Evolutionary conservation across 2,888 invertebrate genomes (phyloP), one percentile per base, ranked within the genome.

Genomic region (Gastrophysa polygoni): DNA sequence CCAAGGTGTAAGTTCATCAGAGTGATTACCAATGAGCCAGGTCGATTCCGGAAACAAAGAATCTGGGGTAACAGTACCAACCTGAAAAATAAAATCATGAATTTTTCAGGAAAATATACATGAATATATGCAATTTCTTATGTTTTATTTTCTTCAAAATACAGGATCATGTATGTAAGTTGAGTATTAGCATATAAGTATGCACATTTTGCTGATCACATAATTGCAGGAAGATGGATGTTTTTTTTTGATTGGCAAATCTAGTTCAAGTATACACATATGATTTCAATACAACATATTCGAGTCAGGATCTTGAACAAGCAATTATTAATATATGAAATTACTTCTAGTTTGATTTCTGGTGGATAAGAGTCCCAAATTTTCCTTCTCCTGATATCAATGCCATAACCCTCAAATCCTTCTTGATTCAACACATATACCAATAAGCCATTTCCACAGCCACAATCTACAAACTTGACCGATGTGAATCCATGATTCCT

Each of bases 1-100:
- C 98, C 98, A 99, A 0, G 98, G 97, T 7, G 98, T 98, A n/a
- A 99, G 82, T 80, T 99, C 98, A 84, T 99, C 99, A 11, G 97
- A 96, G 84, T 99, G 99, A 82, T 99, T 99, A 55, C 98, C 99
- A 78, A 99, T 96, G 54, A 99, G 83, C 96, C 97, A 97, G 76
- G 95, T 92, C 24, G 85, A 86, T n/a, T 89, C 86, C 7, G 90
- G 87, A 75, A 91, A 93, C 46, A 87, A 76, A 64, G 85, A 85
- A 54, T 85, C 78, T 66, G 89, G 86, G 8, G 86, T 85, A 57
- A 95, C 85, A 2, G 88, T 85, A 72, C 80, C 83, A 68, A 88
- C 88, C 90, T 91, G 72, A 50, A 85, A 83, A 16, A 46, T 38
- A 61, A n/a, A n/a, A n/a, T n/a, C n/a, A n/a, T n/a, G n/a, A n/a